phyloP scores from a whole-genome alignment of 2,888 invertebrate species.

The Oconnorella tubifera region DNA sequence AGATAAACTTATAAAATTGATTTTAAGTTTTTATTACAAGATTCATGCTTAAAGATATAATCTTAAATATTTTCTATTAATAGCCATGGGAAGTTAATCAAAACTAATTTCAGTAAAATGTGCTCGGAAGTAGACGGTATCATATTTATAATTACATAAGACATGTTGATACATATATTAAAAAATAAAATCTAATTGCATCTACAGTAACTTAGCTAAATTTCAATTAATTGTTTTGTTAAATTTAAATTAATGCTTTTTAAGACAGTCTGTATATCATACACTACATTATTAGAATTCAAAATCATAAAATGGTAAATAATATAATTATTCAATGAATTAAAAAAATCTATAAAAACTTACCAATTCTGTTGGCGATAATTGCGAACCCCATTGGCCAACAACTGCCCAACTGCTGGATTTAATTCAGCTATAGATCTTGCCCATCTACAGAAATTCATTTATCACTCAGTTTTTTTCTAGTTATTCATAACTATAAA shows the following conservation, averaged over 20 bases:
- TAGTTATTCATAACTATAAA: too few relatives aligned
- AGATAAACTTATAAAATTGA: background rate
- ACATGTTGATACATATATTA: background rate
- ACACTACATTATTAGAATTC: too few relatives aligned
- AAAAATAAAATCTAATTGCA: background rate
- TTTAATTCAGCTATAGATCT: constrained; percentile 49
- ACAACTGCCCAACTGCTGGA: constrained; percentile 42
- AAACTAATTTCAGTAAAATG: background rate
- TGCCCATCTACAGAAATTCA: too few relatives aligned
- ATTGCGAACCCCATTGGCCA: constrained; percentile 44
- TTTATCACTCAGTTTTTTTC: too few relatives aligned
- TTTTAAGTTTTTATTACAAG: too few relatives aligned
- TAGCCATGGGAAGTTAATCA: background rate
- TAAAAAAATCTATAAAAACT: background rate
- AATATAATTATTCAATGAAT: too few relatives aligned
- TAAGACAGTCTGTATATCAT: too few relatives aligned
- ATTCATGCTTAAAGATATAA: too few relatives aligned
- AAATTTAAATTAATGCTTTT: too few relatives aligned
- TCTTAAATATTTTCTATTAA: too few relatives aligned
- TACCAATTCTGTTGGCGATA: constrained; percentile 41
- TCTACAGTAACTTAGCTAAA: background rate
- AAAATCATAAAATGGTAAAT: too few relatives aligned
- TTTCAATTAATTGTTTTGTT: background rate
- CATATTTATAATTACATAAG: background rate
- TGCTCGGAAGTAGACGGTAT: background rate